Percentiles rank a stretch among this genome's conserved stretches.
These are phyloP conservation scores for Trinorchestia longiramus DNA, from an alignment of 1,140 invertebrate species.

Conservation along the genomic window DNA sequence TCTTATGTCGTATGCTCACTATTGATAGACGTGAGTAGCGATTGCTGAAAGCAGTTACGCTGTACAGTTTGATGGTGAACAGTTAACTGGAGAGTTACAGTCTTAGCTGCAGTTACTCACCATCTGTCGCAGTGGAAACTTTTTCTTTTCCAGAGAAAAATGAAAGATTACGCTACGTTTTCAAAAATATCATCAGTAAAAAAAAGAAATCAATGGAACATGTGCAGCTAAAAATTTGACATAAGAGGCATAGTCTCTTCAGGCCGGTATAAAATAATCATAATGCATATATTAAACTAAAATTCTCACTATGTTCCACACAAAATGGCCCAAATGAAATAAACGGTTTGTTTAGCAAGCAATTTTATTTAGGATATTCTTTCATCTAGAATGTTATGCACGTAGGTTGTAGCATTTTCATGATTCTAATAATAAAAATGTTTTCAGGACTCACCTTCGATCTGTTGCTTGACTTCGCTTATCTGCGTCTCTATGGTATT, in stretches of 20 bases:
- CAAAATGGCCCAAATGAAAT: constrained; percentile 6
- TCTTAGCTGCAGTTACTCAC: constrained; percentile 58
- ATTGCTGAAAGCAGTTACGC: background rate
- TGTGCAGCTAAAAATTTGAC: constrained; percentile 11
- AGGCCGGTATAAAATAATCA: background rate
- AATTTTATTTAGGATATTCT: background rate
- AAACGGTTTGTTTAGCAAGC: constrained; percentile 48
- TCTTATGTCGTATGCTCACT: background rate
- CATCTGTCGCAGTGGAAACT: constrained; percentile 64
- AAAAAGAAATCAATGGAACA: constrained; percentile 49
- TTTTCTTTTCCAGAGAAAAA: constrained; percentile 60
- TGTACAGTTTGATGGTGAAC: background rate
- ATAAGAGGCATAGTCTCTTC: background rate
- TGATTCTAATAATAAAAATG: constrained; percentile 7
- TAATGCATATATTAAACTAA: background rate
- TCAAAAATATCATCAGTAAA: constrained; percentile 29
- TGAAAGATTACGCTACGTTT: constrained; percentile 40
- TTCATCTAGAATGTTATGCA: constrained; percentile 27
- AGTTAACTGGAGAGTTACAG: constrained; percentile 1
- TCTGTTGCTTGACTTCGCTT: constrained; percentile 92
- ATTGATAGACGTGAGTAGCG: background rate
- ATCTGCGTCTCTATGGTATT: constrained; percentile 95
- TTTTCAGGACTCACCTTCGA: constrained; percentile 83
- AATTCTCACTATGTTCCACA: background rate
- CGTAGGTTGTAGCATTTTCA: background rate